Evolutionary conservation across 1,140 invertebrate species (phyloP).

Genomic region (Trachelipus rathkii): DNA sequence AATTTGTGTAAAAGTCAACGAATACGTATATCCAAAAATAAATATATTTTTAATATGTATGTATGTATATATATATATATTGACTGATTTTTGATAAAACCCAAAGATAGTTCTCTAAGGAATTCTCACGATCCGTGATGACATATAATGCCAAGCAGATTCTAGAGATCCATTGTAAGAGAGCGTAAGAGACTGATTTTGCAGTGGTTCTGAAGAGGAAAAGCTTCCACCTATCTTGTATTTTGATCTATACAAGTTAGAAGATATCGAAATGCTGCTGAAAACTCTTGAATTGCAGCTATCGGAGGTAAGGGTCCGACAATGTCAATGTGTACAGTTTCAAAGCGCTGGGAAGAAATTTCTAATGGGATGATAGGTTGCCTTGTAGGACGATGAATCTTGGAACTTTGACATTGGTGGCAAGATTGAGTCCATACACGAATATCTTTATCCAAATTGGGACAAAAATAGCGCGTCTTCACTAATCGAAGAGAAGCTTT

Average conservation of each 20-base stretch:
- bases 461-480: constrained; percentile 2
- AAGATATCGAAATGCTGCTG: neutral
- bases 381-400: neutral
- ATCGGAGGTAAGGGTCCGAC: neutral
- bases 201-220: neutral
- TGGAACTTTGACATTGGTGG: neutral
- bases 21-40: too few species aligned
- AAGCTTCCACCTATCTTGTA: constrained; percentile 27
- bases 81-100: too few species aligned
- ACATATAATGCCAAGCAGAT: constrained; percentile 27
- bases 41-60: too few species aligned
- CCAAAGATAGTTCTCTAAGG: constrained; percentile 25
- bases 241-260: neutral
- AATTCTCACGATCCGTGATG: constrained; percentile 25
- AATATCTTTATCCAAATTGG: too few species aligned
- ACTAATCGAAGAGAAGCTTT: neutral
- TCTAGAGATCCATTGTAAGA: constrained; percentile 31
- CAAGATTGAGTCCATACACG: too few species aligned
- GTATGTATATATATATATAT: too few species aligned
- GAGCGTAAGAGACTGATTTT: constrained; percentile 17
- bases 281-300: neutral
- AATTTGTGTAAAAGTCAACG: too few species aligned
- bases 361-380: neutral
- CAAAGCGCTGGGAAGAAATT: neutral
- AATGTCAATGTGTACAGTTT: neutral